These are phyloP conservation scores for Nyctibius bracteatus DNA, from an alignment of 2,113 vertebrate genomes.

Conservation along the genomic window DNA sequence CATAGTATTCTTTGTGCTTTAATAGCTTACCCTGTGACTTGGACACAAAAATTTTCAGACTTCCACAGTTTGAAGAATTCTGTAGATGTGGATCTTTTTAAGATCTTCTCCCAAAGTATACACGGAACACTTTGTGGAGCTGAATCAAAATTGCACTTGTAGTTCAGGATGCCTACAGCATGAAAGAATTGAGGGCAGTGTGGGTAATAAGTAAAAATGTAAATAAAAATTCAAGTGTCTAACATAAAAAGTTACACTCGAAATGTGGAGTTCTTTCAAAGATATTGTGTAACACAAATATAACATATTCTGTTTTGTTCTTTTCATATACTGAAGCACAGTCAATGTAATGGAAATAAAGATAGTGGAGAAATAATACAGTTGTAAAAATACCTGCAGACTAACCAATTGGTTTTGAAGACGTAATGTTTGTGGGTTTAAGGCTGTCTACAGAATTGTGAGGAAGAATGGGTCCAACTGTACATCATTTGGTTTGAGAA, in stretches of 20 bases:
- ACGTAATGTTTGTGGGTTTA: background rate
- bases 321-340: background rate
- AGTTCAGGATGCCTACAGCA: background rate
- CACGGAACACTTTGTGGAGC: background rate
- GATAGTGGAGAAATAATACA: background rate
- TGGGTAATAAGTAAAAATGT: background rate
- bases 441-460: background rate
- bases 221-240: background rate
- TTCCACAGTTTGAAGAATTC: background rate
- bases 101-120: background rate
- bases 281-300: background rate
- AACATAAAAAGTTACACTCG: background rate
- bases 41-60: background rate
- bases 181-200: background rate
- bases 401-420: background rate
- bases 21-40: background rate
- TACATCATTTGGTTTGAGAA: background rate
- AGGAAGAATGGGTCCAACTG: background rate
- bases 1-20: background rate
- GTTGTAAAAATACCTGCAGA: background rate
- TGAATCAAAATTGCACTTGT: background rate
- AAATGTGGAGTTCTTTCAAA: background rate
- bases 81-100: background rate
- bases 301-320: rapidly evolving
- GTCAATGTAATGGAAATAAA: background rate